These are phyloP conservation scores for Parnassius glacialis DNA, from an alignment of 2,888 invertebrate species.

Conservation along the genomic window DNA sequence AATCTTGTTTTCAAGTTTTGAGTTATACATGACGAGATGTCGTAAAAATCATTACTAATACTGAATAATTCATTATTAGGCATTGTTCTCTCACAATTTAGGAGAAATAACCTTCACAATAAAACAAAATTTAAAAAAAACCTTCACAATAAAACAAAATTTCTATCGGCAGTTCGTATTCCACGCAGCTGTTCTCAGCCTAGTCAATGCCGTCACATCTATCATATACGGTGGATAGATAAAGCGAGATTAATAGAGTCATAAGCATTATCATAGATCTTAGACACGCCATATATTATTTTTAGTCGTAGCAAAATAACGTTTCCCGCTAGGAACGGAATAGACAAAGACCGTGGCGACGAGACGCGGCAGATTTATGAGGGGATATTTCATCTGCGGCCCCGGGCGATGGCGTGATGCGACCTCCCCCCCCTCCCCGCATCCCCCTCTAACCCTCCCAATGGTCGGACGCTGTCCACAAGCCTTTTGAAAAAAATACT, in stretches of 20 bases:
- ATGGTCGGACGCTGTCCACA: background rate
- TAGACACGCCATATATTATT: slow-evolving; percentile 16
- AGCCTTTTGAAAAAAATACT: background rate
- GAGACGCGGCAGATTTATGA: slow-evolving; percentile 65
- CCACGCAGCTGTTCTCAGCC: background rate
- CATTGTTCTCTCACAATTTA: too few species aligned
- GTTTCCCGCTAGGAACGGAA: slow-evolving; percentile 29
- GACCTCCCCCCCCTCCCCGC: background rate
- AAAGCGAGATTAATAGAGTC: slow-evolving; percentile 9
- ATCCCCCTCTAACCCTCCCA: background rate
- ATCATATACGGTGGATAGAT: slow-evolving; percentile 8
- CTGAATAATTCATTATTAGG: too few species aligned
- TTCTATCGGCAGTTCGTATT: too few species aligned
- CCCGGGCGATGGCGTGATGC: slow-evolving; percentile 40
- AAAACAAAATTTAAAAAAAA: too few species aligned
- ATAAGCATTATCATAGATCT: slow-evolving; percentile 14
- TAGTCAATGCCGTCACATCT: background rate
- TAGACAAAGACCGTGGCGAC: slow-evolving; percentile 37
- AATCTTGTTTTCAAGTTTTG: too few species aligned
- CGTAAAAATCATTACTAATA: too few species aligned
- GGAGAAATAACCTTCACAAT: too few species aligned
- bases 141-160: too few species aligned
- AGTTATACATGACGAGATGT: too few species aligned
- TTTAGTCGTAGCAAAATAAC: slow-evolving; percentile 7
- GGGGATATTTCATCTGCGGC: slow-evolving; percentile 57